Base-by-base conservation (phyloP, 2,888 invertebrate genomes). In the Morpho deidamia region DNA sequence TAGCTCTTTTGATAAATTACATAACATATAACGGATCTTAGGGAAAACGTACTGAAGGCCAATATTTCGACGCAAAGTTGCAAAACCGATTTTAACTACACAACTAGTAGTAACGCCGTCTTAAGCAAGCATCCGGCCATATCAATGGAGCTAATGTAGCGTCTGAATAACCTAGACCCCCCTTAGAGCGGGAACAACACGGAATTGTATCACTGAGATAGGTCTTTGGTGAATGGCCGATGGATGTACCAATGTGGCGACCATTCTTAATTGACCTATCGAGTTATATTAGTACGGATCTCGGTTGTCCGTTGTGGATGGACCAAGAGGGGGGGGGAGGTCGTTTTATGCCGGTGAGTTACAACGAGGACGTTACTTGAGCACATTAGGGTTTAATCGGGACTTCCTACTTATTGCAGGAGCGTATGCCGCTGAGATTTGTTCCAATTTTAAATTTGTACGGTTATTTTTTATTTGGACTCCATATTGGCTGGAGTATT, bases 351-450 rank as follows among this genome's bases (percentile, higher is more conserved):
- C 51, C 68, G 78, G 83, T 65, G 67, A 68, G 61, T 72, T 72
- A 72, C 72, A 78, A 76, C 74, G 74, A 74, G 64, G 74, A 79
- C 78, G 76, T 80, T 84, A 86, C 86, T 87, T 87, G 85, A 88
- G 86, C 85, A 71, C 76, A 87, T 87, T 87, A 86, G 74, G 69
- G 70, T 74, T 69, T 73, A 88, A 87, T 86, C 78, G 86, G 85
- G 76, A 88, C 86, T 86, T 88, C 87, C 87, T 88, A 85, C 85
- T 87, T 88, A 87, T 71, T 72, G 70, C 66, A 66, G 67, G 71
- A 72, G 74, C 74, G 64, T 64, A 62, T 71, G 68, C 77, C 75
- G 77, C 83, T 69, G 83, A 85, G 86, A 87, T 87, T 87, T 87
- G 85, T 83, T 80, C 81, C 83, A 84, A 79, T 87, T 85, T 83